Evolutionary conservation across 2,888 invertebrate genomes (phyloP).

Genomic region (Cyclophora punctaria): DNA sequence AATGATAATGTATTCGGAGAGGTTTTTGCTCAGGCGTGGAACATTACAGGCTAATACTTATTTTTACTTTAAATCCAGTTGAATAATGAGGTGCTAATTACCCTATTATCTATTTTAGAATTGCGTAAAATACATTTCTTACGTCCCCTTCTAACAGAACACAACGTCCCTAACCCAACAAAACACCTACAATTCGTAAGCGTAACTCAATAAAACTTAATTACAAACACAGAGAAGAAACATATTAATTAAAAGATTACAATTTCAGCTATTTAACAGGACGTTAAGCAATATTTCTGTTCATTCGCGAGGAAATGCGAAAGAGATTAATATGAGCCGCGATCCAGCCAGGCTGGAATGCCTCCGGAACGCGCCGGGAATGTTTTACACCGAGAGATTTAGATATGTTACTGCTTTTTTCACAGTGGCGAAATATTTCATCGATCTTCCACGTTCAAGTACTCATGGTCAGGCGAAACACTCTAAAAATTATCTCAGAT

Average conservation of each 20-base stretch:
- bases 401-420: conserved; percentile 1
- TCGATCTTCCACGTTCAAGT: not conserved
- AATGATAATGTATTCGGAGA: too few species aligned
- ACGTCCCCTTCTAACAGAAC: too few species aligned
- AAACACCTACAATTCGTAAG: too few species aligned
- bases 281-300: conserved; percentile 44
- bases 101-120: too few species aligned
- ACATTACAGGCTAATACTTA: too few species aligned
- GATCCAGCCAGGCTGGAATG: conserved; percentile 40
- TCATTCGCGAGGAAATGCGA: conserved; percentile 48
- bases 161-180: too few species aligned
- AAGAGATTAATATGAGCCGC: conserved; percentile 62
- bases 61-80: too few species aligned
- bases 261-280: conserved; percentile 49
- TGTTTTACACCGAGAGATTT: conserved; percentile 15
- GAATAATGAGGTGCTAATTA: too few species aligned
- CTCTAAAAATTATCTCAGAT: too few species aligned
- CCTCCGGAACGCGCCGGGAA: conserved; percentile 44
- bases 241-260: conserved; percentile 53
- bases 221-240: conserved; percentile 3
- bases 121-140: too few species aligned
- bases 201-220: not conserved
- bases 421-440: conserved; percentile 3
- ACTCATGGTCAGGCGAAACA: too few species aligned
- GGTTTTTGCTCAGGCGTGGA: too few species aligned